Base-by-base conservation (phyloP, 2,888 invertebrate genomes). In the Axea sp. region DNA sequence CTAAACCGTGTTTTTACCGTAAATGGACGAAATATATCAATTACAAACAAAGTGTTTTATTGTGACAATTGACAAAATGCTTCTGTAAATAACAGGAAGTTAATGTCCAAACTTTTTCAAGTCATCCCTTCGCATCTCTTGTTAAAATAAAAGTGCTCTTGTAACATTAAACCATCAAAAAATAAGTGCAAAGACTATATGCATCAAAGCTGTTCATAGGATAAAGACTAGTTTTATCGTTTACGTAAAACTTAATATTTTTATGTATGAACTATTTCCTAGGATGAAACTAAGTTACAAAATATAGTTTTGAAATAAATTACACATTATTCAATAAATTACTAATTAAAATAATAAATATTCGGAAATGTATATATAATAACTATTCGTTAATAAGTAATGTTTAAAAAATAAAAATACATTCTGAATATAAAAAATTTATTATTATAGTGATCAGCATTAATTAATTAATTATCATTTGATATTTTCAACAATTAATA, bases 31-130 rank as follows among this genome's bases (percentile, higher is more conserved):
- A 9, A 59, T 59, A 8, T 41, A 59, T 68, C 57, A 49, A 59
- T 51, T 19, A 22, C 19, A n/a, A 69, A 69, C n/a, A 69, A 69
- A 60, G 30, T 17, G 22, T 7, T 69, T 53, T 45, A 60, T 59
- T 51, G 49, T 43, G 68, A 68, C 68, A 59, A 59, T 33, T 68
- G 51, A 41, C 43, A 59, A 43, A 51, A 68, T 43, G 49, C 31
- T 51, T 59, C 51, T 24, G 45, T 49, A 3, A 14, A n/a, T n/a
- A 33, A 12, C 30, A 9, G 31, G 31, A 59, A 60, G 45, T 26
- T 68, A 37, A 68, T 49, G 33, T 55, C 26, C 35, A 6, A 28
- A 53, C 41, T 53, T 53, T 53, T 64, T 53, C 11, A 8, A 14
- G 3, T n/a, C 26, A 41, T 41, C 37, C 35, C 7, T 30, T 22